phyloP scores from a whole-genome alignment of 2,113 vertebrate species.

The Brachyhypopomus gauderio region DNA sequence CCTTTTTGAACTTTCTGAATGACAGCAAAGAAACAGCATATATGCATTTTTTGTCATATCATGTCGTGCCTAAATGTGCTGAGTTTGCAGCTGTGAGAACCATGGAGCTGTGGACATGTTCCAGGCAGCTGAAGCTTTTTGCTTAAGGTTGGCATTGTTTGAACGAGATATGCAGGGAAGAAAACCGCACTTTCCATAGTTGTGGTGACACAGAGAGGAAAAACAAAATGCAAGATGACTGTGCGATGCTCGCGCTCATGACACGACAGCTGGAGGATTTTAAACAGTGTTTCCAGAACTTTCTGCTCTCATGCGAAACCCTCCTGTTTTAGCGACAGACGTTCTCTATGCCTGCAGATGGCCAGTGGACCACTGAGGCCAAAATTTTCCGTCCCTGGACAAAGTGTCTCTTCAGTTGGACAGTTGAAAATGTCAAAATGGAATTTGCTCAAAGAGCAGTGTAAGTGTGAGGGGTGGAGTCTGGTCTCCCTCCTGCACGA shows the following conservation, averaged over 20 bases:
- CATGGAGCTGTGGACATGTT: slow-evolving; percentile 35
- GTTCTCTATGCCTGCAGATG: slow-evolving; percentile 33
- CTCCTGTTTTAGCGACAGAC: slow-evolving; percentile 32
- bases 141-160: slow-evolving; percentile 20
- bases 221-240: slow-evolving; percentile 17
- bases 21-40: slow-evolving; percentile 2
- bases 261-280: slow-evolving; percentile 21
- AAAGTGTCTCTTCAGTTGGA: slow-evolving; percentile 38
- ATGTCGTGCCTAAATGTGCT: not conserved
- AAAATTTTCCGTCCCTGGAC: slow-evolving; percentile 2
- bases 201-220: slow-evolving; percentile 18
- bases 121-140: slow-evolving; percentile 12
- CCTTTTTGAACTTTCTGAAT: not conserved
- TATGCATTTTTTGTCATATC: not conserved
- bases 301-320: slow-evolving; percentile 30
- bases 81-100: slow-evolving; percentile 1
- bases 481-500: no score
- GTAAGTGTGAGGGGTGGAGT: not conserved
- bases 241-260: slow-evolving; percentile 11
- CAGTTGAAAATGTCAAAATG: slow-evolving; percentile 30
- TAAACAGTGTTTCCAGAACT: slow-evolving; percentile 23
- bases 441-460: slow-evolving; percentile 39
- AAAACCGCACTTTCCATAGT: slow-evolving; percentile 23
- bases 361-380: slow-evolving; percentile 38
- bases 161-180: not conserved